phyloP scores from a whole-genome alignment of 1,140 invertebrate genomes.

The Habropoda laboriosa region DNA sequence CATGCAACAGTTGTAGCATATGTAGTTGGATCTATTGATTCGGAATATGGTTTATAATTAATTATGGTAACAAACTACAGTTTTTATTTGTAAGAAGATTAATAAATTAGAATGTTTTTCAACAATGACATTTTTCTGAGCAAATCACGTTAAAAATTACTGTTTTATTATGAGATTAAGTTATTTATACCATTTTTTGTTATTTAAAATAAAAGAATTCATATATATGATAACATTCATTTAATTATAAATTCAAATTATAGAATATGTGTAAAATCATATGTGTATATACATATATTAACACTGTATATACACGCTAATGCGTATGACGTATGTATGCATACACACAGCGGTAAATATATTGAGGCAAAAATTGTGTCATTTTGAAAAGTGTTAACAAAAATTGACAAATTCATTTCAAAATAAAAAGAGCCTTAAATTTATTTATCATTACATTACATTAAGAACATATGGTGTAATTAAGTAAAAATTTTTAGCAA shows the following conservation, averaged over 20 bases:
- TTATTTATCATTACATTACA: background rate
- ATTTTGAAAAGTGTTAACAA: conserved; percentile 2
- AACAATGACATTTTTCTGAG: background rate
- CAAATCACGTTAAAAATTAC: conserved; percentile 22
- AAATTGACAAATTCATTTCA: background rate
- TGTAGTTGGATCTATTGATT: conserved; percentile 84
- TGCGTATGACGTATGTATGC: background rate
- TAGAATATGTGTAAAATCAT: background rate
- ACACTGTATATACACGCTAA: background rate
- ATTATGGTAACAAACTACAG: conserved; percentile 33
- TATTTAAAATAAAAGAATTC: conserved; percentile 38
- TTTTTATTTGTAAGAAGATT: conserved; percentile 57
- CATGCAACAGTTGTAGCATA: conserved; percentile 94
- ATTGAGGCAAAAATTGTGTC: background rate
- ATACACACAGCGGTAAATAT: background rate
- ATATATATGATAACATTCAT: background rate
- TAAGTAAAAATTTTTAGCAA: conserved; percentile 10
- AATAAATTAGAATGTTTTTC: conserved; percentile 35
- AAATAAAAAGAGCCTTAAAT: background rate
- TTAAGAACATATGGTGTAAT: background rate
- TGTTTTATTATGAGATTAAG: conserved; percentile 25
- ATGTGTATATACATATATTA: background rate
- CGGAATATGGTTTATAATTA: conserved; percentile 54
- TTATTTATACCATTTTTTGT: conserved; percentile 44
- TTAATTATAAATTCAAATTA: conserved; percentile 14